Evolutionary conservation across 2,113 vertebrate species (phyloP), one percentile per base, ranked within the genome.

Genomic region (Athene noctua): DNA sequence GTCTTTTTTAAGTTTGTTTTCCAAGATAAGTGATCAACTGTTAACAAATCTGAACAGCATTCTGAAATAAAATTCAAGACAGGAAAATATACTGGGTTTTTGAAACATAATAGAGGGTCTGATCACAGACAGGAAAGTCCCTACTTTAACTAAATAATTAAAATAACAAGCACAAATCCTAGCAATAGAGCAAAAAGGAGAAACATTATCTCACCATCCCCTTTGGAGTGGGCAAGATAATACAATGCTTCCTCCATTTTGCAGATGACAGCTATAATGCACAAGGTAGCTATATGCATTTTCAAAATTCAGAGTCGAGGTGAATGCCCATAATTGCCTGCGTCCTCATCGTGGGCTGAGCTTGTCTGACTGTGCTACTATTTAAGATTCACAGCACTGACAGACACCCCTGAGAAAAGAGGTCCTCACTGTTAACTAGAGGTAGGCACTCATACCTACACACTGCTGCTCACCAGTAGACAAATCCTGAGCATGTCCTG

Each of bases 141-240:
- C 59, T 57, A 52, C 18, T 86, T 95, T 51, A 88, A 94, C 29
- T 44, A 83, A 86, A 74, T 19, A 79, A 87, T 91, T 80, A 80
- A 91, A 82, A 79, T 11, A 81, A 75, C 5, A 52, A 71, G 52
- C 26, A 67, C 4, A 44, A 92, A 80, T 68, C 23, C 63, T 71
- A 65, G 57, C 63, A 80, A 55, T 9, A 51, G 29, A 20, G 12
- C 40, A 36, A 77, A 51, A n/a, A 40, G 1, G 27, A 36, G 75
- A 91, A 85, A 22, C 6, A 36, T 47, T 63, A 63, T 57, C 55
- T 88, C 40, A 55, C 29, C 26, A 25, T n/a, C 20, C 18, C 15
- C 34, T 72, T 62, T 38, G 49, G 32, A 57, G 34, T 5, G 15
- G 34, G 26, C 30, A 85, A 66, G 38, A 67, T 11, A 80, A 70